Conservation (phyloP, 2,888 invertebrate genomes). For the Eucera pruinosa region DNA sequence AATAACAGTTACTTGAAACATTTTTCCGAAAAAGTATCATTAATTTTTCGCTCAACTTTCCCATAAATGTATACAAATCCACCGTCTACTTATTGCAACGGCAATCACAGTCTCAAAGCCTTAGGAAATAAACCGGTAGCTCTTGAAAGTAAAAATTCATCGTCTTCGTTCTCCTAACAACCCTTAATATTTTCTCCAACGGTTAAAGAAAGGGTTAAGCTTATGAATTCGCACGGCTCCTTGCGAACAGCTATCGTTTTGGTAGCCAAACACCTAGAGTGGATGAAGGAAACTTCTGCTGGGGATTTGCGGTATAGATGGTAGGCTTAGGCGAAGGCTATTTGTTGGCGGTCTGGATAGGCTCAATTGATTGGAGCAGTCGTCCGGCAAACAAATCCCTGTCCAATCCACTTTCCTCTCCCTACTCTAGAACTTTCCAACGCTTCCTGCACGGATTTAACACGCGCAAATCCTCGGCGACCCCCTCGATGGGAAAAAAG, state of each 20-base stretch:
- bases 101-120: too few relatives aligned
- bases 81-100: too few relatives aligned
- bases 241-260: neutral
- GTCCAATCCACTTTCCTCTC: constrained; percentile 7
- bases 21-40: too few relatives aligned
- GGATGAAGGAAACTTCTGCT: constrained; percentile 25
- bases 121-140: too few relatives aligned
- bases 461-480: too few relatives aligned
- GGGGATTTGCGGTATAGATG: constrained; percentile 19
- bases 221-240: neutral
- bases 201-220: too few relatives aligned
- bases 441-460: neutral
- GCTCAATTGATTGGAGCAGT: constrained; percentile 27
- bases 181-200: too few relatives aligned
- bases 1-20: too few relatives aligned
- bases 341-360: constrained; percentile 27
- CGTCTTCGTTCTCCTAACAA: too few relatives aligned
- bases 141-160: too few relatives aligned
- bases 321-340: constrained; percentile 26
- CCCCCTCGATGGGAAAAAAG: neutral
- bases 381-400: constrained; percentile 31
- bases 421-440: constrained; percentile 3
- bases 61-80: too few relatives aligned
- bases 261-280: constrained; percentile 16
- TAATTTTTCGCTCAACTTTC: too few relatives aligned